phyloP scores from a whole-genome alignment of 2,797 vertebrate genomes.

The Poliocrania exsul region DNA sequence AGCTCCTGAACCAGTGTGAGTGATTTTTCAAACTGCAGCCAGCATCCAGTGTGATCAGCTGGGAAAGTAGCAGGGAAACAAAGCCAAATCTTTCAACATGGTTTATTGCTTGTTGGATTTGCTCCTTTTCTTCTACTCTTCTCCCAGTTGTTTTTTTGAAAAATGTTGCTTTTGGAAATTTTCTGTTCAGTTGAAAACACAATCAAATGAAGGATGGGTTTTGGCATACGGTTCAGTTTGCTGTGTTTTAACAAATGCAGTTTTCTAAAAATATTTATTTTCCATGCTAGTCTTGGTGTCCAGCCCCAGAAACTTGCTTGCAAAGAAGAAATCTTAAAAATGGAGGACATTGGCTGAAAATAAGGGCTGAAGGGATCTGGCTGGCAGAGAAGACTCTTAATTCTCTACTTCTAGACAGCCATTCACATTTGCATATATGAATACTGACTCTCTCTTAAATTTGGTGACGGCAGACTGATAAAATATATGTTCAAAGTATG shows the following conservation, averaged over 20 bases:
- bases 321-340: not conserved
- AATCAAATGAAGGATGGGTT: not conserved
- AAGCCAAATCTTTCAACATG: conserved; percentile 3
- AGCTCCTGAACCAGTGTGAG: not conserved
- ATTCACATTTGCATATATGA: not conserved
- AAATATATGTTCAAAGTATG: not conserved
- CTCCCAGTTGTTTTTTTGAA: not conserved
- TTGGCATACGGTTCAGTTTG: not conserved
- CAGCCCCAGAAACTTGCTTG: not conserved
- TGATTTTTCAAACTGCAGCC: not conserved
- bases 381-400: not conserved
- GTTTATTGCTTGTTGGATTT: not conserved
- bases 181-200: not conserved
- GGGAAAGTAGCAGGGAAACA: not conserved
- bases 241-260: not conserved
- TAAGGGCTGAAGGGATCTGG: not conserved
- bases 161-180: not conserved
- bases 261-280: not conserved
- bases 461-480: not conserved
- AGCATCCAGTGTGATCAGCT: not conserved
- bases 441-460: not conserved
- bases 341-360: not conserved
- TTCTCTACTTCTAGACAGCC: not conserved
- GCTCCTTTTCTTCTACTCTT: not conserved
- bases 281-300: not conserved